Evolutionary conservation across 2,888 invertebrate species (phyloP), one percentile per base, ranked within the genome.

Genomic region (Cephalotes varians): DNA sequence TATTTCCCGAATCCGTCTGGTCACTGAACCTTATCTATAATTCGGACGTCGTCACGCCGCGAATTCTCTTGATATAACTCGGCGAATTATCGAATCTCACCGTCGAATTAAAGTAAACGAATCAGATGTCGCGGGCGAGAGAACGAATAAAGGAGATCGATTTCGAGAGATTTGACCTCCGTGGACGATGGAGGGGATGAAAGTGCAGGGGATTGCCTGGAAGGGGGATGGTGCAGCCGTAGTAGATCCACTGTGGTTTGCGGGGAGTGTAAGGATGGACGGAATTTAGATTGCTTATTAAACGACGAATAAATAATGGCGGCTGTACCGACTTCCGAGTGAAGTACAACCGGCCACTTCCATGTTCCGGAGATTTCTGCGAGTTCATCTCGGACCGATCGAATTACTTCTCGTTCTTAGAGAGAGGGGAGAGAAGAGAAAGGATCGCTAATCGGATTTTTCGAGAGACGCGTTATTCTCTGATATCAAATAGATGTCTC

Each of bases 261-360:
- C 65, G 79, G 71, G 84, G n/a, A n/a, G 83, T 81, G 87, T 90
- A 90, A 92, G 91, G 92, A 93, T 91, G 92, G 92, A 93, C 91
- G 91, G 94, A 93, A 94, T 94, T 94, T 94, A 93, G 93, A 94
- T 94, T 94, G 94, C 93, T 94, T 93, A 94, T 94, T 93, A 93
- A 93, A 92, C 91, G 90, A 76, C 91, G 92, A 93, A 93, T 92
- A 92, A 94, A 94, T 93, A 93, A 93, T 91, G 91, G 87, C 83
- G 82, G 84, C 77, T 81, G 79, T 76, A 81, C 83, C 87, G 86
- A 90, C 87, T 89, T 87, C 76, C 85, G 85, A 76, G 51, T 82
- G 37, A 82, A 83, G 71, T 69, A 69, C 71, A 79, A 44, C 31
- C 64, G 51, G 83, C 49, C 71, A 47, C 69, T 60, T 76, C 77